Conservation (phyloP, 2,113 vertebrate genomes). For the Colossoma macropomum region DNA sequence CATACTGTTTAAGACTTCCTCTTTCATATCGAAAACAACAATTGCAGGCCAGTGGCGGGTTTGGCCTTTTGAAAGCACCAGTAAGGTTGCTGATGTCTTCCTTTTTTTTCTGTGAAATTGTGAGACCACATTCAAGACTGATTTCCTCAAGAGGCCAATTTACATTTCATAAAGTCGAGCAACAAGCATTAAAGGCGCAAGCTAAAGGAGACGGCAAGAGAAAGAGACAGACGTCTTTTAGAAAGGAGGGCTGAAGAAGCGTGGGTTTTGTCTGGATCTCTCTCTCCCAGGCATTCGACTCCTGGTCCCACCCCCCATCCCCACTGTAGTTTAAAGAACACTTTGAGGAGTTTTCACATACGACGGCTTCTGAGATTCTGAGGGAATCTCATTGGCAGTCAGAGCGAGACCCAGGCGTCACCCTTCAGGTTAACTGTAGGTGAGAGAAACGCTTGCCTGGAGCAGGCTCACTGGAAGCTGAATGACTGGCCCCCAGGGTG, state of each 20-base stretch:
- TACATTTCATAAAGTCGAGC: constrained; percentile 57
- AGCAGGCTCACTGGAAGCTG: constrained; percentile 40
- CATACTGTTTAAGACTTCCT: constrained; percentile 28
- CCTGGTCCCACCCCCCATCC: neutral
- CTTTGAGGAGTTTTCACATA: constrained; percentile 58
- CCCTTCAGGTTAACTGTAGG: constrained; percentile 56
- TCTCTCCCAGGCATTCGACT: constrained; percentile 11
- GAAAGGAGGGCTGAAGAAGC: constrained; percentile 29
- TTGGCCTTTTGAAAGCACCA: constrained; percentile 36
- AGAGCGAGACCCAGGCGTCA: constrained; percentile 35
- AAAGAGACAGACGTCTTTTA: constrained; percentile 39
- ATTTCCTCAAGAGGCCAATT: constrained; percentile 56
- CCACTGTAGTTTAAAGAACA: constrained; percentile 50
- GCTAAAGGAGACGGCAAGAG: constrained; percentile 16
- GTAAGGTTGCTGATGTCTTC: constrained; percentile 39
- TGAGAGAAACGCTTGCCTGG: constrained; percentile 48
- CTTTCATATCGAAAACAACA: constrained; percentile 17
- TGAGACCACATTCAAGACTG: constrained; percentile 34
- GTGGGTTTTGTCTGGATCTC: constrained; percentile 42
- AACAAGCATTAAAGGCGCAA: constrained; percentile 40
- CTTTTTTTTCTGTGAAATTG: constrained; percentile 11
- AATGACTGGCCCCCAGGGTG: constrained; percentile 45
- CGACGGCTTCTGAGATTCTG: constrained; percentile 28
- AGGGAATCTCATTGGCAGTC: constrained; percentile 34
- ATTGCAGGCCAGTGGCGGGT: constrained; percentile 1